Conservation (phyloP, 2,113 vertebrate genomes). For the Fukomys damarensis region DNA sequence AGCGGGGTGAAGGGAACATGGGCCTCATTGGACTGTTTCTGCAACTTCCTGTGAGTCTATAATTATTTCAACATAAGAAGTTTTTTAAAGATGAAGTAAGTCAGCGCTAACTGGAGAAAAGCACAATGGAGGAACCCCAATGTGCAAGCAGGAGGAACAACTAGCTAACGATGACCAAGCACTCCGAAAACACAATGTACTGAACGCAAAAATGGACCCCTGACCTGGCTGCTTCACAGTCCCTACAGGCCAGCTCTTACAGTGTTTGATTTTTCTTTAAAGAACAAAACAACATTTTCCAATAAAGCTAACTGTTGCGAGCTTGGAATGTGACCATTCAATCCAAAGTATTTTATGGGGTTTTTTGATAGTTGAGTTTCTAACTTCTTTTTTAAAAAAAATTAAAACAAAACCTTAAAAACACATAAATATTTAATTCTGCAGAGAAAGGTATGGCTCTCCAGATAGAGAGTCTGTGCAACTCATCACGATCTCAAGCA, state of each 20-base stretch:
- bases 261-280: slow-evolving; percentile 65
- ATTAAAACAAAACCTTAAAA: slow-evolving; percentile 63
- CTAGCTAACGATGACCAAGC: not conserved
- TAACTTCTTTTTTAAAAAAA: slow-evolving; percentile 56
- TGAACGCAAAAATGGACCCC: not conserved
- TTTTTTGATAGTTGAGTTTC: slow-evolving; percentile 41
- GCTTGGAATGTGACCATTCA: slow-evolving; percentile 32
- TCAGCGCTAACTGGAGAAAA: not conserved
- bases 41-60: not conserved
- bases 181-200: not conserved
- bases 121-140: not conserved
- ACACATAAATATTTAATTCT: slow-evolving; percentile 66
- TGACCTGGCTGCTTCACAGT: not conserved
- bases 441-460: slow-evolving; percentile 47
- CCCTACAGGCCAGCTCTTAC: not conserved
- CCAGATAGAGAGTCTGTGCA: slow-evolving; percentile 34
- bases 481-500: slow-evolving; percentile 54
- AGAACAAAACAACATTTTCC: slow-evolving; percentile 63
- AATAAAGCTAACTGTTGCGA: slow-evolving; percentile 35
- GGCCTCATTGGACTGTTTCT: not conserved
- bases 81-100: slow-evolving; percentile 23
- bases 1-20: not conserved
- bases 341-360: not conserved
- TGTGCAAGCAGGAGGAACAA: not conserved
- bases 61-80: slow-evolving; percentile 66